phyloP scores from a whole-genome alignment of 2,797 vertebrate species.

The Bradypodion ventrale region DNA sequence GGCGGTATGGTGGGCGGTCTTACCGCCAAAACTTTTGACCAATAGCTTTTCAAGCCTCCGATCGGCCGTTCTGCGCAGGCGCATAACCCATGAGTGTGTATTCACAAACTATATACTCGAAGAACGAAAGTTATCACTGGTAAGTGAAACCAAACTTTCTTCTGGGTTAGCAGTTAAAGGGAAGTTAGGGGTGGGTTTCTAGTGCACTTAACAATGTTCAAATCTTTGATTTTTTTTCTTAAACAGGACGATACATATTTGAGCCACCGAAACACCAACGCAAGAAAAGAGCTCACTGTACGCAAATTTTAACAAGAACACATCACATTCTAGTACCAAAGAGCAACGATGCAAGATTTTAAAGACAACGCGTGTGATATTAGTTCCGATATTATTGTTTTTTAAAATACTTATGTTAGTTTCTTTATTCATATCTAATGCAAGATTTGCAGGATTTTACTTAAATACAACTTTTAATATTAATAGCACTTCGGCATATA shows the following conservation, averaged over 20 bases:
- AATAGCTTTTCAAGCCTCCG: no score
- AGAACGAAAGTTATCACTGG: no score
- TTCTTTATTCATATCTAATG: not conserved
- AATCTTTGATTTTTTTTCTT: not conserved
- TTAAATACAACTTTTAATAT: not conserved
- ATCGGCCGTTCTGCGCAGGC: no score
- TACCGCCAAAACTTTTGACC: no score
- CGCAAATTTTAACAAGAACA: not conserved
- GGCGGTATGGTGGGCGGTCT: no score
- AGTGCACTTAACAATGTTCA: no score
- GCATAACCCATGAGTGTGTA: no score
- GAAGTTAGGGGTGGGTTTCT: no score
- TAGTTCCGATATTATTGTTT: not conserved
- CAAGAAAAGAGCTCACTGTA: not conserved
- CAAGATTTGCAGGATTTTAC: conserved; percentile 1
- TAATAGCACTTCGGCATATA: no score
- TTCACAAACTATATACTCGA: no score
- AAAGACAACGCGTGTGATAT: not conserved
- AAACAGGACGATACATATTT: not conserved
- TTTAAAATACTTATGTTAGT: not conserved
- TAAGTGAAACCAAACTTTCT: no score
- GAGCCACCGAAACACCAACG: not conserved
- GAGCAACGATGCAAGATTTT: not conserved
- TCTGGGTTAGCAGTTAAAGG: no score
- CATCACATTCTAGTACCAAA: not conserved